Percentiles rank a stretch among this genome's conserved stretches.
Evolutionary conservation across 2,797 vertebrate genomes (phyloP).

Genomic region (Cyclopterus lumpus): DNA sequence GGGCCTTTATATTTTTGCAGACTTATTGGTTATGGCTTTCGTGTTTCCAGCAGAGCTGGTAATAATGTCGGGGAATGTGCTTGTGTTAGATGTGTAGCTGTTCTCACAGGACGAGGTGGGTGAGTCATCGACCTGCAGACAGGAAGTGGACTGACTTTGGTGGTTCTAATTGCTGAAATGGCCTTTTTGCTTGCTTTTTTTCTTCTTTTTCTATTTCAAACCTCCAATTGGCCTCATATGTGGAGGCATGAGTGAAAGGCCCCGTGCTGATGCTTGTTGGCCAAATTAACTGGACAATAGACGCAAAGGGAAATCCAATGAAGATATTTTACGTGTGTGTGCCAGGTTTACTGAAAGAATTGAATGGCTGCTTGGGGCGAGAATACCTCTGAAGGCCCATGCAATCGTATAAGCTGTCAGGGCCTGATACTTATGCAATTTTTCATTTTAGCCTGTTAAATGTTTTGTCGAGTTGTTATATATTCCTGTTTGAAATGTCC

Average conservation of each 20-base stretch:
- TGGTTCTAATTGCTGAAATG: constrained; percentile 1
- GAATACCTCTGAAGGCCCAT: constrained; percentile 23
- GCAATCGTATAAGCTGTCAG: constrained; percentile 29
- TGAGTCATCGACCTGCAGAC: constrained; percentile 10
- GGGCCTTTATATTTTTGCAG: not conserved
- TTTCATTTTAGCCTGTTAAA: constrained; percentile 8
- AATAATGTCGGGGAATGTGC: not conserved
- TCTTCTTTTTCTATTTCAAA: constrained; percentile 2
- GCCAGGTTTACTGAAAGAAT: constrained; percentile 14
- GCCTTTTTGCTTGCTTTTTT: constrained; percentile 3
- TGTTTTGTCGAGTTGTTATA: constrained; percentile 45
- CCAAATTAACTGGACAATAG: constrained; percentile 19
- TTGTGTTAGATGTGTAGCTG: constrained; percentile 4
- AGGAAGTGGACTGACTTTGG: not conserved
- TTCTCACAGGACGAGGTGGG: constrained; percentile 5
- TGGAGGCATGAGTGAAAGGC: constrained; percentile 1
- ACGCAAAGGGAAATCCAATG: constrained; percentile 9
- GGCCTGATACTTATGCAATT: not conserved
- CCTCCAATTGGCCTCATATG: not conserved
- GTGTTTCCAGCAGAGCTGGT: constrained; percentile 10
- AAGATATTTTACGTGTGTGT: constrained; percentile 15
- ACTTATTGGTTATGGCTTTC: not conserved
- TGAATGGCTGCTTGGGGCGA: constrained; percentile 23
- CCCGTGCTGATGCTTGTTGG: constrained; percentile 1
- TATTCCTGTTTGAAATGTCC: constrained; percentile 22